Evolutionary conservation across 2,888 invertebrate genomes (phyloP).

Genomic region (Spodoptera picta): DNA sequence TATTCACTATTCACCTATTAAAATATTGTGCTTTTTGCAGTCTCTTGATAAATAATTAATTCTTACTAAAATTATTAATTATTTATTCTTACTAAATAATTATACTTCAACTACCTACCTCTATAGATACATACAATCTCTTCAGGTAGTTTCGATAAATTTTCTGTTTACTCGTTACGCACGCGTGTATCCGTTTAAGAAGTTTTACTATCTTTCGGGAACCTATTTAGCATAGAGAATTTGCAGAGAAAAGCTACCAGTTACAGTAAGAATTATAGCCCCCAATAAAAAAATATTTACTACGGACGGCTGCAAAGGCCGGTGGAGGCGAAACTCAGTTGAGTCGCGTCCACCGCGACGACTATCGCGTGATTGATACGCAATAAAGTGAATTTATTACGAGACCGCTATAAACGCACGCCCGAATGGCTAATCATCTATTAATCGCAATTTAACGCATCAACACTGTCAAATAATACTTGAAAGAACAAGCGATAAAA

Average conservation of each 20-base stretch:
- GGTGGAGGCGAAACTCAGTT: slow-evolving; percentile 47
- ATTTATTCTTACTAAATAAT: too few species aligned
- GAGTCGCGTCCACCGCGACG: slow-evolving; percentile 55
- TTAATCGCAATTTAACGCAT: slow-evolving; percentile 85
- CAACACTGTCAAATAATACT: slow-evolving; percentile 84
- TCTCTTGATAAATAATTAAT: too few species aligned
- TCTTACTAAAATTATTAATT: too few species aligned
- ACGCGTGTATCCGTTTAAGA: slow-evolving; percentile 13
- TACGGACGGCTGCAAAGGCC: slow-evolving; percentile 49
- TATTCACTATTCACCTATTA: too few species aligned
- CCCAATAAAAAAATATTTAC: slow-evolving; percentile 60
- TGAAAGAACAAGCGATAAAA: slow-evolving; percentile 81
- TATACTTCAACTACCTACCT: too few species aligned
- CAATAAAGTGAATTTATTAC: slow-evolving; percentile 85
- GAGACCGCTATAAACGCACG: slow-evolving; percentile 78
- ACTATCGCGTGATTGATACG: slow-evolving; percentile 78
- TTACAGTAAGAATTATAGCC: slow-evolving; percentile 55
- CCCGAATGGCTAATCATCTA: slow-evolving; percentile 83
- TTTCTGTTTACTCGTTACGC: slow-evolving; percentile 6
- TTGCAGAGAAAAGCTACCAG: slow-evolving; percentile 49
- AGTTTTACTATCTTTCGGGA: slow-evolving; percentile 28
- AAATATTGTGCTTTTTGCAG: too few species aligned
- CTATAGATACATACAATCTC: too few species aligned
- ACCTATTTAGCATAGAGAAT: slow-evolving; percentile 53
- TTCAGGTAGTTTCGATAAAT: slow-evolving; percentile 13